These are phyloP conservation scores for Fregetta grallaria DNA, from an alignment of 2,113 vertebrate genomes.

Conservation along the genomic window DNA sequence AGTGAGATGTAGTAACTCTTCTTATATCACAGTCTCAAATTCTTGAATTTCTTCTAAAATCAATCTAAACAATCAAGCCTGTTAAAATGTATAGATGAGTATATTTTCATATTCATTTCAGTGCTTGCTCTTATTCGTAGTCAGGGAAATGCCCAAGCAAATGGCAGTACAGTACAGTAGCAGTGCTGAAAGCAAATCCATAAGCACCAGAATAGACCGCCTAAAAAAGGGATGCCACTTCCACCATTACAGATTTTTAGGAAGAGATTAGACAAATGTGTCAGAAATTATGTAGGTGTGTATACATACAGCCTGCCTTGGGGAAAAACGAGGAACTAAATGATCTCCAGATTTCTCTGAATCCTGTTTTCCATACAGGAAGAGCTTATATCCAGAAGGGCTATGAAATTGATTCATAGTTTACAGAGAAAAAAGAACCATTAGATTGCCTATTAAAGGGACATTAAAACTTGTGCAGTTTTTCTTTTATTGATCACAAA, in stretches of 20 bases:
- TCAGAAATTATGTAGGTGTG: not conserved
- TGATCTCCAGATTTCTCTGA: not conserved
- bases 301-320: not conserved
- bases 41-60: not conserved
- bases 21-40: not conserved
- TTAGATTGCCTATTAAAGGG: not conserved
- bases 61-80: not conserved
- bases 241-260: not conserved
- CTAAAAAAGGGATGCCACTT: not conserved
- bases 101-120: not conserved
- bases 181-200: not conserved
- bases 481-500: not conserved
- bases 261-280: not conserved
- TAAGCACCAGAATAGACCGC: not conserved
- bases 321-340: not conserved
- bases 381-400: not conserved
- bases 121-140: not conserved
- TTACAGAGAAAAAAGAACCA: not conserved
- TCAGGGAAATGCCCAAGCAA: not conserved
- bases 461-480: not conserved
- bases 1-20: not conserved
- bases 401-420: not conserved
- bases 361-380: not conserved
- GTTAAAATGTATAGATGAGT: not conserved
- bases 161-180: not conserved